Evolutionary conservation across 1,140 invertebrate species (phyloP), one percentile per base, ranked within the genome.

Genomic region (Trachelipus rathkii): DNA sequence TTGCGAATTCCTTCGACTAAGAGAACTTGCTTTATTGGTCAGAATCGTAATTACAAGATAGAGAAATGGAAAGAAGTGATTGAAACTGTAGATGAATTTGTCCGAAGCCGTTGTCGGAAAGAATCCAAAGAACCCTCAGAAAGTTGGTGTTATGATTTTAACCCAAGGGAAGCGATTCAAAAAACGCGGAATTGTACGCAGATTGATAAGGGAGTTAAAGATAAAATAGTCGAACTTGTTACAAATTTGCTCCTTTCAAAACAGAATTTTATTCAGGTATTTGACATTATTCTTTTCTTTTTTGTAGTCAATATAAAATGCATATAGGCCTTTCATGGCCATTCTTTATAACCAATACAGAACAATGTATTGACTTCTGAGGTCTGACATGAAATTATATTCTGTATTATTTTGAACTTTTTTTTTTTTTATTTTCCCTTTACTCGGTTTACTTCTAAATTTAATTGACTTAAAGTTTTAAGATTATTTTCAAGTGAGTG

Each of bases 1-100:
- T 84, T 99, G 15, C 90, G 95, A 84, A 99, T 99, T 83, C 96
- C 97, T 0, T 98, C 96, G 24, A 98, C 96, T 4, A 97, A 97
- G 87, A 88, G 94, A 82, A 91, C 91, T 71, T 96, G 94, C 84
- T 85, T 96, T 68, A 85, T 97, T 69, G 92, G 93, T 21, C 85
- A 85, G 77, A 82, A 83, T 10, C 87, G 92, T 81, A 88, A 81
- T 44, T 84, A 85, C 78, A 3, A 46, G 7, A 15, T 68, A 72
- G 23, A 72, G 68, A 77, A 82, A 7, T 82, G 82, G 70, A 13
- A 43, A 19, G 46, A 77, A 44, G 78, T 84, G 43, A 82, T 85
- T 74, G 45, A 75, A 33, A 73, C 72, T 44, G 82, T 82, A 72
- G 72, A 81, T 50, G 75, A 73, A 9, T 84, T 81, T 73, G 83